phyloP scores from a whole-genome alignment of 2,888 invertebrate species.

The Cephus spinipes region DNA sequence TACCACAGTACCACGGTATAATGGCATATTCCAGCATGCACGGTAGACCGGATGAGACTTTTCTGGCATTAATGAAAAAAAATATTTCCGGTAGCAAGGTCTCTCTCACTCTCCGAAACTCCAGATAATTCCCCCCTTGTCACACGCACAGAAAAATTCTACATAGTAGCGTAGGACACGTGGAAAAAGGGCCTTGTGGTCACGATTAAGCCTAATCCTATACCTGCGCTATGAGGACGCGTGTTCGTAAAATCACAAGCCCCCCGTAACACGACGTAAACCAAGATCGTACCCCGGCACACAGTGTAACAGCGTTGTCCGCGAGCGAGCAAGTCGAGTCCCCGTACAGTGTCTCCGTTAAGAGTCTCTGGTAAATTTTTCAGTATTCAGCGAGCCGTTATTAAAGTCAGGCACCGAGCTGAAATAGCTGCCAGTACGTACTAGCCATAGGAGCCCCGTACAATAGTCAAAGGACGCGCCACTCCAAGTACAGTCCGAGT shows the following conservation, averaged over 20 bases:
- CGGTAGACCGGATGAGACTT: constrained; percentile 3
- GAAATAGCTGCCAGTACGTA: not conserved
- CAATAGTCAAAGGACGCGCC: not conserved
- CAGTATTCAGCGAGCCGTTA: not conserved
- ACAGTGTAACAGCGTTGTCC: not conserved
- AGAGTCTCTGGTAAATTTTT: not conserved
- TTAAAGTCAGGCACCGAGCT: not conserved
- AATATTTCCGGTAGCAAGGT: constrained; percentile 25
- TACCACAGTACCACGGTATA: no score
- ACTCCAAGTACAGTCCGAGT: not conserved
- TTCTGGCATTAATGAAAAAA: constrained; percentile 5
- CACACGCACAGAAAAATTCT: not conserved
- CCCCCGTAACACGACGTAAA: not conserved
- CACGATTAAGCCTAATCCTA: not conserved
- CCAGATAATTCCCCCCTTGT: not conserved
- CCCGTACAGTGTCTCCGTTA: not conserved
- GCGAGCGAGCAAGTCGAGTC: not conserved
- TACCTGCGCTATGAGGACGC: no score
- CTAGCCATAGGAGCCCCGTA: not conserved
- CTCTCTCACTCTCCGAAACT: constrained; percentile 1
- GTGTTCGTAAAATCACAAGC: not conserved
- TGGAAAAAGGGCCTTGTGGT: not conserved
- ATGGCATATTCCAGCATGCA: not conserved
- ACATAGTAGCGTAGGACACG: not conserved
- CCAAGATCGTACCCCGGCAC: not conserved